A percentile compares a stretch with the other conserved stretches of the same genome.
Conservation (phyloP, 1,140 invertebrate species). For the Atopsyche davidsoni region DNA sequence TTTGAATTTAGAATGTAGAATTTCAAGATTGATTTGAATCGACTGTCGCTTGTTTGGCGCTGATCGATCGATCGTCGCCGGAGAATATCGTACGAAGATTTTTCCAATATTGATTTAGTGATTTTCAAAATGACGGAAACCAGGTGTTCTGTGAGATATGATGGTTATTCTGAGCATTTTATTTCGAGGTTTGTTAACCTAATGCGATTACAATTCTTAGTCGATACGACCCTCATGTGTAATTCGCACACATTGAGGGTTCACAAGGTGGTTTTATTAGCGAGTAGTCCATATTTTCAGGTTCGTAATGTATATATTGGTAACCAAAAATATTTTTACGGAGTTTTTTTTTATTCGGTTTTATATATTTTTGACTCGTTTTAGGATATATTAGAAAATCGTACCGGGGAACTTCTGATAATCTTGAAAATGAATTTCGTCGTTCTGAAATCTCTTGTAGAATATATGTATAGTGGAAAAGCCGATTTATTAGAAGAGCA, state of each 20-base stretch:
- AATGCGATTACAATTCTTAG: constrained; percentile 53
- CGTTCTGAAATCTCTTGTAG: constrained; percentile 21
- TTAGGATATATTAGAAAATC: constrained; percentile 21
- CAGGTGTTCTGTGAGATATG: constrained; percentile 49
- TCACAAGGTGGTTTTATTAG: constrained; percentile 56
- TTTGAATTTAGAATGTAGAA: no score
- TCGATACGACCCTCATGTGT: constrained; percentile 57
- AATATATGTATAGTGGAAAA: constrained; percentile 28
- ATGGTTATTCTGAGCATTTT: constrained; percentile 52
- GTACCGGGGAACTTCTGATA: constrained; percentile 12
- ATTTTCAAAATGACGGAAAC: constrained; percentile 42
- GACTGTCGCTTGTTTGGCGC: no score
- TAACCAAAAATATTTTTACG: not conserved
- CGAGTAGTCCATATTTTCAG: constrained; percentile 34
- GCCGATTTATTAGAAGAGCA: constrained; percentile 9
- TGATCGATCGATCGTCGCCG: no score
- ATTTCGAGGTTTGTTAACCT: constrained; percentile 52
- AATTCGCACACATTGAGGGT: constrained; percentile 54
- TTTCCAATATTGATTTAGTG: no score
- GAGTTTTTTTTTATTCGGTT: not conserved
- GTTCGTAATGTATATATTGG: constrained; percentile 10
- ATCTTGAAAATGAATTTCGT: constrained; percentile 16
- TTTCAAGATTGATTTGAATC: no score
- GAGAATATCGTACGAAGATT: no score
- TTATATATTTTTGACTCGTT: constrained; percentile 2